Percentiles rank a stretch among this genome's conserved stretches.
These are phyloP conservation scores for Anas bernieri DNA, from an alignment of 2,797 vertebrate species.

Conservation along the genomic window DNA sequence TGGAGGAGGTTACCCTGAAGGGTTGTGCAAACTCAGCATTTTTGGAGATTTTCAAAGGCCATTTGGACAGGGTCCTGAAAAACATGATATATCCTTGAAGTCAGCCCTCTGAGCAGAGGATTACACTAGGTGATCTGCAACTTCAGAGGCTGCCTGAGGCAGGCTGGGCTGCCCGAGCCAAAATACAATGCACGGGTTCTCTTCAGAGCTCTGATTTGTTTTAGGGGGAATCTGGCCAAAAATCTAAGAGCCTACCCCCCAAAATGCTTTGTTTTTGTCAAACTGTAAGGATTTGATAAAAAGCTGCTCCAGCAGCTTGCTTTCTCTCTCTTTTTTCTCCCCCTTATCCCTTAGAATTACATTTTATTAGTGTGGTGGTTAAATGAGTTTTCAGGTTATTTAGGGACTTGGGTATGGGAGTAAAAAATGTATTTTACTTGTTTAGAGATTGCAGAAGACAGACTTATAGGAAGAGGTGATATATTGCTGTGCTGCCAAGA, in stretches of 20 bases:
- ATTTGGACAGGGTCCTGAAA: background rate
- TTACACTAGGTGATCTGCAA: background rate
- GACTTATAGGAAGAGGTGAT: background rate
- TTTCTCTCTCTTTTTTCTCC: background rate
- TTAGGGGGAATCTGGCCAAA: background rate
- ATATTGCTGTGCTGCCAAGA: background rate
- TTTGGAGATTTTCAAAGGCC: background rate
- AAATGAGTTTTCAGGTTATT: background rate
- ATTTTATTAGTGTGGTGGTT: background rate
- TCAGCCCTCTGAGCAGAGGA: background rate
- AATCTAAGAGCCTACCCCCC: background rate
- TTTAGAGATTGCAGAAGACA: background rate
- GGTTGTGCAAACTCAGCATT: accelerated
- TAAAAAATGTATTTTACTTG: background rate
- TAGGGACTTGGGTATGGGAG: background rate
- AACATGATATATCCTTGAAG: background rate
- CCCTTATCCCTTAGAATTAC: background rate
- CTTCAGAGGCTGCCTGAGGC: background rate
- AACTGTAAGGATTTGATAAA: background rate
- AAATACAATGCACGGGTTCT: too few species aligned
- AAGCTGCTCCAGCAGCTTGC: background rate
- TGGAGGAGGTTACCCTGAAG: background rate
- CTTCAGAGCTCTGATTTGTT: background rate
- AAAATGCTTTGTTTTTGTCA: background rate
- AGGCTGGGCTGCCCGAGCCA: background rate